Base-by-base conservation (phyloP, 2,113 vertebrate genomes). In the Vanacampus margaritifer region DNA sequence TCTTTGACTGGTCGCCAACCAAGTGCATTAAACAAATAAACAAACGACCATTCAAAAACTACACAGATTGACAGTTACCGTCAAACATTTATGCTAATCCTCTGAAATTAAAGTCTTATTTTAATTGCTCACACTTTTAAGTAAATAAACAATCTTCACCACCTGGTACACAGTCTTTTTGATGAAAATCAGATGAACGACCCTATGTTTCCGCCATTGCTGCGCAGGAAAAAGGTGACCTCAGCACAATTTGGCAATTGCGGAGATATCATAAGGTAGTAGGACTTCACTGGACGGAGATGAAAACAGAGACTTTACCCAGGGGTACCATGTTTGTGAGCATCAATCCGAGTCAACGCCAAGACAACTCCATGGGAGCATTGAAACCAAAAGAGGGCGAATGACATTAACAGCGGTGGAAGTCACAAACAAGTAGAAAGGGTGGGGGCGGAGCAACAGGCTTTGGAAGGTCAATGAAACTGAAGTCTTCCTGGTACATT, bases 291-390 rank as follows among this genome's bases (percentile, higher is more conserved):
- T 80, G 78, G 75, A 75, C 43, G 57, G 58, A 85, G 76, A 86
- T 78, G 62, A 84, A 84, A 82, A 80, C 77, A 70, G 50, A 79
- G 61, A 72, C 67, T 78, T 72, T 72, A 66, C 76, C 70, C 70
- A 59, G 71, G 80, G 78, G 71, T 70, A 57, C 68, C 43, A 75
- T 87, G 76, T 88, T 86, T 86, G 79, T 71, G 74, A 79, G 71
- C 62, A 68, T 82, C 50, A 64, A 56, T 73, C 64, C 35, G 71
- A 83, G 76, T 83, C 75, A 79, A 78, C 85, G 79, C 72, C 54
- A 63, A 64, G 67, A 64, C 66, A 64, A 58, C 71, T 64, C 61
- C 37, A 75, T 51, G 67, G 75, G 67, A 74, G 69, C 61, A 64
- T 26, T 64, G 21, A 60, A 84, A 75, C 74, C 73, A 74, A 61